Evolutionary conservation across 2,888 invertebrate species (phyloP).

Genomic region (Spisula subtruncata): DNA sequence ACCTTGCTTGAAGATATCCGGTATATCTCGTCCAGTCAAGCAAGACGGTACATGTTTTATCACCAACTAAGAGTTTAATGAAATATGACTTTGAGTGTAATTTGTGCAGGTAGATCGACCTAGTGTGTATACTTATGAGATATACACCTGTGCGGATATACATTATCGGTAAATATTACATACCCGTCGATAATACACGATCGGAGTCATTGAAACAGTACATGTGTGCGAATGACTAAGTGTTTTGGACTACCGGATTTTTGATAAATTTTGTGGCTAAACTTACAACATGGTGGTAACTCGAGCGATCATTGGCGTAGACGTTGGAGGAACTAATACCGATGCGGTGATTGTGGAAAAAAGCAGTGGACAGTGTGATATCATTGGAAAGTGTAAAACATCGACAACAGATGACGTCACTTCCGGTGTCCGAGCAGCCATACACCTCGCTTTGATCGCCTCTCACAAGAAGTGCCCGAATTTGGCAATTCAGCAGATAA

Average conservation of each 20-base stretch:
- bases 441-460: slow-evolving; percentile 64
- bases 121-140: background rate
- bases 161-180: background rate
- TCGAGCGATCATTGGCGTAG: slow-evolving; percentile 82
- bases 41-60: too few species aligned
- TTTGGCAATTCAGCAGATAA: slow-evolving; percentile 76
- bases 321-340: slow-evolving; percentile 87
- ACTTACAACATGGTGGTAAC: slow-evolving; percentile 56
- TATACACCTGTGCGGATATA: background rate
- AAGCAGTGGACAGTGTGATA: slow-evolving; percentile 44
- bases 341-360: slow-evolving; percentile 82
- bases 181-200: background rate
- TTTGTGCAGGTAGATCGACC: too few species aligned
- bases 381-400: slow-evolving; percentile 80
- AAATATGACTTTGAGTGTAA: too few species aligned
- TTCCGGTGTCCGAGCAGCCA: slow-evolving; percentile 74
- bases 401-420: slow-evolving; percentile 84
- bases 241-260: background rate
- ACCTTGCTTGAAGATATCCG: too few species aligned
- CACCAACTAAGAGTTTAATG: too few species aligned
- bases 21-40: too few species aligned
- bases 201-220: background rate
- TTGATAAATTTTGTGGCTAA: background rate
- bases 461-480: slow-evolving; percentile 47
- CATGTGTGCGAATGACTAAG: background rate